Conservation (phyloP, 2,888 invertebrate genomes). For the Melikaiella ostensackeni region DNA sequence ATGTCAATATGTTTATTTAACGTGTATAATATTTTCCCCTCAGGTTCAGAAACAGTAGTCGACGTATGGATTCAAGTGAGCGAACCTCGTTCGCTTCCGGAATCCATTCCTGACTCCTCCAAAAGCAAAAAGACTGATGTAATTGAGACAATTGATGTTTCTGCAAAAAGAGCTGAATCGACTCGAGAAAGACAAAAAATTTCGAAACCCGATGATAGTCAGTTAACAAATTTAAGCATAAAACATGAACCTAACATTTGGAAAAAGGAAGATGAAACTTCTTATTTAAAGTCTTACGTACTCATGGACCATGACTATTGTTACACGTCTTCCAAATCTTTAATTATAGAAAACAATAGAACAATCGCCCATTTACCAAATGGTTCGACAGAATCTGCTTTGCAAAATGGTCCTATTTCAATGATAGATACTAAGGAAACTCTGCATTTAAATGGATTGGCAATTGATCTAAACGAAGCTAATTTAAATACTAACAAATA, state of each 20-base stretch:
- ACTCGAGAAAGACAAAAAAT: neutral
- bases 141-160: neutral
- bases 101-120: conserved; percentile 28
- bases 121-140: conserved; percentile 32
- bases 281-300: neutral
- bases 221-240: conserved; percentile 1
- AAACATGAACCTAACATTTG: neutral
- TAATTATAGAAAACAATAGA: conserved; percentile 49
- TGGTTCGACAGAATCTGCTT: conserved; percentile 12
- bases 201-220: neutral
- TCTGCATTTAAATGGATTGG: conserved; percentile 39
- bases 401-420: neutral
- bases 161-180: neutral
- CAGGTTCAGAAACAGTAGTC: conserved; percentile 89
- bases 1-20: too few species aligned
- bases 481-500: conserved; percentile 40
- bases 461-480: conserved; percentile 40
- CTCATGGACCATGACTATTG: conserved; percentile 25
- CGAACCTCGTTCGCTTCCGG: conserved; percentile 25
- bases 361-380: conserved; percentile 50
- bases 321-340: neutral
- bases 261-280: neutral
- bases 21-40: conserved; percentile 55
- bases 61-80: conserved; percentile 81
- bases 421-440: neutral